phyloP scores from a whole-genome alignment of 2,113 vertebrate species.

The Elaphurus davidianus region DNA sequence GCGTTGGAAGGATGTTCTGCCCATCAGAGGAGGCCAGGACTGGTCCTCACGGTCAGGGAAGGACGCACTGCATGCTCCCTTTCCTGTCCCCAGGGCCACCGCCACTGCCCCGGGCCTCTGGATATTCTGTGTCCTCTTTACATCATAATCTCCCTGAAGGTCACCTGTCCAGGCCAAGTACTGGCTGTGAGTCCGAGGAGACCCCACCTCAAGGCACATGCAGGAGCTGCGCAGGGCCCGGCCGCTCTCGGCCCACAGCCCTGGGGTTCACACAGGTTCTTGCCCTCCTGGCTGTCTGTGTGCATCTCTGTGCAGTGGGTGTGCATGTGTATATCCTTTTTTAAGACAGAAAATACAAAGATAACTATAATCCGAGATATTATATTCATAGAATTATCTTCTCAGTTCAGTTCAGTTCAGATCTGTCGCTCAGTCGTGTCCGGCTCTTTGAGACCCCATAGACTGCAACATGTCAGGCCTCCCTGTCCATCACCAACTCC shows the following conservation, averaged over 20 bases:
- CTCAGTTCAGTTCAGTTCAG: not conserved
- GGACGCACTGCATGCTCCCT: not conserved
- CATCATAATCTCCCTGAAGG: not conserved
- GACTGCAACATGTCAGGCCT: not conserved
- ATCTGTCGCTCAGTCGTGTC: not conserved
- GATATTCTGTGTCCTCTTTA: not conserved
- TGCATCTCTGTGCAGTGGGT: not conserved
- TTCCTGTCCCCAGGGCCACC: not conserved
- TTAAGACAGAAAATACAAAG: not conserved
- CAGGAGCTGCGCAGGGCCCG: no score
- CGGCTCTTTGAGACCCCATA: not conserved
- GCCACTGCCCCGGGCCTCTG: accelerated
- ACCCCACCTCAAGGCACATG: not conserved
- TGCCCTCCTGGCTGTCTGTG: not conserved
- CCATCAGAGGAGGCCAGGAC: not conserved
- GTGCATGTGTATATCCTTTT: not conserved
- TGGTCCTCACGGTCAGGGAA: not conserved
- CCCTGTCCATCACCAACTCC: not conserved
- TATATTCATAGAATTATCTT: not conserved
- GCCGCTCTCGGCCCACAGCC: not conserved
- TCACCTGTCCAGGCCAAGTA: not conserved
- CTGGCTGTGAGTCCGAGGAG: not conserved
- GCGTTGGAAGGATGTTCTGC: accelerated
- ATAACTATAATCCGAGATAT: not conserved
- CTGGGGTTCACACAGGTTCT: not conserved